These are phyloP conservation scores for Astreopora myriophthalma DNA, from an alignment of 64 coral and sea anemone genomes.

Conservation along the genomic window DNA sequence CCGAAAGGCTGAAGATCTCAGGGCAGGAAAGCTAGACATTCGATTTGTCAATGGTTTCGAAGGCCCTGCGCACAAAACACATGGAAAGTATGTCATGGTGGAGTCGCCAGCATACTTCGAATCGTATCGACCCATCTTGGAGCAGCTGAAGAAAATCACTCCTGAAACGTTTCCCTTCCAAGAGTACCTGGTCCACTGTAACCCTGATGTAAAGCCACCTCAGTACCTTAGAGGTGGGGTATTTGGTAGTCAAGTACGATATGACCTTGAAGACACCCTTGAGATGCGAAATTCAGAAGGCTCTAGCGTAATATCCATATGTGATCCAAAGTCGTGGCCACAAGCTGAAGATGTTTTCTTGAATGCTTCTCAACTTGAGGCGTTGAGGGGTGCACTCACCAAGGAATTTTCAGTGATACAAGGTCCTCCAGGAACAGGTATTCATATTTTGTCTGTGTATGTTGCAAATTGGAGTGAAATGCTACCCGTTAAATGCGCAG, in stretches of 20 bases:
- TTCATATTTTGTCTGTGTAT: not conserved
- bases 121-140: constrained; percentile 72
- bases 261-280: constrained; percentile 40
- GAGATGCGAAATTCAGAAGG: not conserved
- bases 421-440: constrained; percentile 94
- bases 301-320: constrained; percentile 37
- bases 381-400: constrained; percentile 79
- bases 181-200: constrained; percentile 70
- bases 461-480: no score
- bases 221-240: constrained; percentile 34
- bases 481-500: no score
- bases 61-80: constrained; percentile 17
- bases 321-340: constrained; percentile 65
- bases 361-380: constrained; percentile 77
- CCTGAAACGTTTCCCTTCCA: constrained; percentile 13
- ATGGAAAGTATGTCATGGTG: constrained; percentile 25
- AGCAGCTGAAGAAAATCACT: constrained; percentile 58
- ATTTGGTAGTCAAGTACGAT: not conserved
- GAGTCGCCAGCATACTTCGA: constrained; percentile 73
- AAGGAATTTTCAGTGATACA: constrained; percentile 95
- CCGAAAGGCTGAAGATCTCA: constrained; percentile 68
- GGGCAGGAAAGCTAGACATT: constrained; percentile 56
- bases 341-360: constrained; percentile 37
- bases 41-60: constrained; percentile 53
- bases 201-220: constrained; percentile 60